A percentile compares a stretch with the other conserved stretches of the same genome.
Conservation (phyloP, 2,113 vertebrate genomes). For the Hylia prasina region DNA sequence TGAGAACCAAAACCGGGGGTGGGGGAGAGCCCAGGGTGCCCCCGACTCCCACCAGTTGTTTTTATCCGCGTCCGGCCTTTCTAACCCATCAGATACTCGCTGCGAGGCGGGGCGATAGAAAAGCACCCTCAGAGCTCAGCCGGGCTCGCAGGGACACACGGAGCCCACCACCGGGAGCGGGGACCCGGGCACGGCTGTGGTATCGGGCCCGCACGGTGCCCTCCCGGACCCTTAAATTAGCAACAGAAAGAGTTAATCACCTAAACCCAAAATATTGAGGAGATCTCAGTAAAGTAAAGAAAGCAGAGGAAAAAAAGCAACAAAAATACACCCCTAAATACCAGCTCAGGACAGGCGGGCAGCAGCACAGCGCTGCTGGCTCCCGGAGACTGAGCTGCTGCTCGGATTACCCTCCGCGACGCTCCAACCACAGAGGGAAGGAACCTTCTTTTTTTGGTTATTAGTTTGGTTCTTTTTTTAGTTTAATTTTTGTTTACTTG, state of each 20-base stretch:
- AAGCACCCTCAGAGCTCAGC: rapidly evolving
- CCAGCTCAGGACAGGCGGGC: neutral
- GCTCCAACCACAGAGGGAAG: neutral
- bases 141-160: neutral
- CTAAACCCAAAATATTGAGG: neutral
- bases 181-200: neutral
- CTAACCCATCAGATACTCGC: neutral
- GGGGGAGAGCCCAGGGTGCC: neutral
- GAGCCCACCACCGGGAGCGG: neutral
- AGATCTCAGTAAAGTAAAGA: neutral
- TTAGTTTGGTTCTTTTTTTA: neutral
- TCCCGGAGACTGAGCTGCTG: neutral
- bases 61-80: neutral
- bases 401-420: neutral
- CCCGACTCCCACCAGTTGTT: neutral
- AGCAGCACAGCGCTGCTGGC: neutral
- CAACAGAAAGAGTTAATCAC: neutral
- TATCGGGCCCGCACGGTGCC: neutral
- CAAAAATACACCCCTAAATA: neutral
- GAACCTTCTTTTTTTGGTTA: neutral
- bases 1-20: neutral
- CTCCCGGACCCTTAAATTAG: neutral
- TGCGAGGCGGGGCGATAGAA: neutral
- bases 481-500: neutral
- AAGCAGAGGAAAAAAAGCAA: neutral